Conservation (phyloP, 1,140 invertebrate species). For the Calephelis nemesis region DNA sequence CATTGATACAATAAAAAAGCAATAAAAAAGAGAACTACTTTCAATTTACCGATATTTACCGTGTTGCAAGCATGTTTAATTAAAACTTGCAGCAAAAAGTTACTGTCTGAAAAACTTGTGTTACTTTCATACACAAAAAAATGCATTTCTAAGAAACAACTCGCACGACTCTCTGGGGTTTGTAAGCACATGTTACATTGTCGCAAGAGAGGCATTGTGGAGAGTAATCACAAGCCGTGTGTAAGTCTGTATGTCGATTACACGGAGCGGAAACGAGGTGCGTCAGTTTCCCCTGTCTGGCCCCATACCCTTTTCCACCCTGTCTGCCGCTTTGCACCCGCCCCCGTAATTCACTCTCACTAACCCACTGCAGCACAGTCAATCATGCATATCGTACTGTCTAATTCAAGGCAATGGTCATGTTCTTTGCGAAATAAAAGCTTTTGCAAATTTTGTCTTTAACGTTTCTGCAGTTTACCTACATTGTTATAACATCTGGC, state of each 20-base stretch:
- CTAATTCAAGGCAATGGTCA: slow-evolving; percentile 69
- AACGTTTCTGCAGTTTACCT: no score
- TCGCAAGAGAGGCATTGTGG: slow-evolving; percentile 55
- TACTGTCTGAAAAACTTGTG: not conserved
- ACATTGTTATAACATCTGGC: no score
- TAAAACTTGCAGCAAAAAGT: no score
- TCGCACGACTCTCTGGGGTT: slow-evolving; percentile 36
- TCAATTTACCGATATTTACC: no score
- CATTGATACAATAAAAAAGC: no score
- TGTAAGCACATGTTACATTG: slow-evolving; percentile 37
- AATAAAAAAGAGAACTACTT: no score
- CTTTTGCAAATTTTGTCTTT: not conserved
- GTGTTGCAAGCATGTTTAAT: no score
- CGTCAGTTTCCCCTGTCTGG: slow-evolving; percentile 72
- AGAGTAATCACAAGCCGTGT: slow-evolving; percentile 52
- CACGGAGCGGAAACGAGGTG: slow-evolving; percentile 69
- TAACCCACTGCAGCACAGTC: slow-evolving; percentile 77
- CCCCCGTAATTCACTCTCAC: slow-evolving; percentile 75
- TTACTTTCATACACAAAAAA: not conserved
- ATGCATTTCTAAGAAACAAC: slow-evolving; percentile 23
- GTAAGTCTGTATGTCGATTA: slow-evolving; percentile 58
- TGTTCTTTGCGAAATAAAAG: slow-evolving; percentile 13
- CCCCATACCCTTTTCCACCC: slow-evolving; percentile 61
- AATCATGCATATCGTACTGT: slow-evolving; percentile 69
- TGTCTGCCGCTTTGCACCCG: slow-evolving; percentile 58